Evolutionary conservation across 1,140 invertebrate species (phyloP).

Genomic region (Polypedilum vanderplanki): DNA sequence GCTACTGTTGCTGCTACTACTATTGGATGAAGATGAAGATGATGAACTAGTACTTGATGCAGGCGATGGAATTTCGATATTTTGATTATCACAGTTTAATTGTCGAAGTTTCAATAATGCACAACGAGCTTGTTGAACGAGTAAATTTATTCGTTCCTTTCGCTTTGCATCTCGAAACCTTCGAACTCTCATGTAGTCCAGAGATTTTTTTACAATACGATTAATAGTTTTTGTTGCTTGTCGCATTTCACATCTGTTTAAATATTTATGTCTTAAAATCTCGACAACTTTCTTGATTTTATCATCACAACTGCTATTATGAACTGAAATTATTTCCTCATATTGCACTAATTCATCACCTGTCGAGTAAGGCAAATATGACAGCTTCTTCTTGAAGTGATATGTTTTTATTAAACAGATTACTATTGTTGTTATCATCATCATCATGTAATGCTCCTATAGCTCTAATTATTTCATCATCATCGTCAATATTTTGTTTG

Average conservation of each 20-base stretch:
- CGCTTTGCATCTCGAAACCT: not conserved
- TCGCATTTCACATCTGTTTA: not conserved
- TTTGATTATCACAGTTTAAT: not conserved
- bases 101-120: not conserved
- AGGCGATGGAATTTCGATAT: not conserved
- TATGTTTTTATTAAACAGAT: not conserved
- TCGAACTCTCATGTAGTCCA: not conserved
- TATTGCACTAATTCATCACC: constrained; percentile 9
- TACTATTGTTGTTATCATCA: constrained; percentile 21
- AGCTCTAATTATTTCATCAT: constrained; percentile 10
- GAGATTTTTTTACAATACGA: not conserved
- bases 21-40: not conserved
- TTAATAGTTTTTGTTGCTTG: not conserved
- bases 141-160: not conserved
- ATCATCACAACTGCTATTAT: not conserved
- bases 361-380: not conserved
- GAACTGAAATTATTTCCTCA: not conserved
- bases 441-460: constrained; percentile 15
- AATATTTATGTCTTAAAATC: not conserved
- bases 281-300: not conserved
- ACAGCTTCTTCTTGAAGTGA: not conserved
- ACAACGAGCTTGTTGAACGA: not conserved
- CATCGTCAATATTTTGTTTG: constrained; percentile 22
- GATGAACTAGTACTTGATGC: not conserved
- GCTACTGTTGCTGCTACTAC: not conserved